Evolutionary conservation across 2,888 invertebrate genomes (phyloP), one percentile per base, ranked within the genome.

Genomic region (Catocala sponsa): DNA sequence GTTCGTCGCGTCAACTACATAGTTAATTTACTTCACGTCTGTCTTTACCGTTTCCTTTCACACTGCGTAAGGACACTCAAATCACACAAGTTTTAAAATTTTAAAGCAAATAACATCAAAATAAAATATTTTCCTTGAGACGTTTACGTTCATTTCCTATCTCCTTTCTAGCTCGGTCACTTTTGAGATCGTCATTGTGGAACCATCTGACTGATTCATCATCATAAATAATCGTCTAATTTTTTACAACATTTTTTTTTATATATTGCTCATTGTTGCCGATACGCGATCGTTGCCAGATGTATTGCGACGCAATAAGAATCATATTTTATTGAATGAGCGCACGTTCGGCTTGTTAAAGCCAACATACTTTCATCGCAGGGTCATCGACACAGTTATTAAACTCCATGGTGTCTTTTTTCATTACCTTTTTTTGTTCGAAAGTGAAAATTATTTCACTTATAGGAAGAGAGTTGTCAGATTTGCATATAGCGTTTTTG

Each of bases 361-460:
- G 71, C 54, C 72, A 79, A 70, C 80, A 79, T 77, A 85, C 85
- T 88, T 86, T 87, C 84, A 79, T 84, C 81, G 71, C 70, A 78
- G 69, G 86, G 85, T 85, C 87, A 85, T 80, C 80, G 87, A 82
- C 88, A 83, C 78, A 83, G 80, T 81, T 84, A 78, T 79, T 76
- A 71, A 76, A 78, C 68, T 78, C 74, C 76, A 81, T 81, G 76
- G 78, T 75, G 72, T 41, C 64, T 77, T 83, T 84, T 81, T 81
- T 72, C 74, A 69, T 63, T 63, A 68, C 69, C 49, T 50, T 81
- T 87, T 82, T 75, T 80, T 84, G 76, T 83, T 79, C 68, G 84
- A 86, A 88, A 89, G 88, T 87, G 88, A 89, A 87, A 87, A 85
- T 82, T 62, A 72, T 72, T 83, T 72, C 70, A 72, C 63, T 68